These are phyloP conservation scores for Lerista edwardsae DNA, from an alignment of 2,797 vertebrate genomes.

Conservation along the genomic window DNA sequence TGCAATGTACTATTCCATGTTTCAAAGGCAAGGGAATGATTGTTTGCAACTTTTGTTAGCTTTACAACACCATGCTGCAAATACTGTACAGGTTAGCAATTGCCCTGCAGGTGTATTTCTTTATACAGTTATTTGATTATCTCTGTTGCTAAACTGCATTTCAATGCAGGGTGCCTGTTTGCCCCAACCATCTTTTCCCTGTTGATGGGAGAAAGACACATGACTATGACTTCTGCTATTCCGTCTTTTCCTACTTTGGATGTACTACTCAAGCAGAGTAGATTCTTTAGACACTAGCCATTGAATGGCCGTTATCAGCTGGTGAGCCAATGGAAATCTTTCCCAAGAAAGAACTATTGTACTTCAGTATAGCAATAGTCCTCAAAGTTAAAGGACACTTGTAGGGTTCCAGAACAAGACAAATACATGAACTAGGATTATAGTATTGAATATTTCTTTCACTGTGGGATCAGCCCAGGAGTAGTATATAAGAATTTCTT, in stretches of 20 bases:
- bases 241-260: too few species aligned
- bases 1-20: constrained; percentile 32
- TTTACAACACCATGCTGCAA: not conserved
- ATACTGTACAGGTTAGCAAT: not conserved
- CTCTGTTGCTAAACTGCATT: too few species aligned
- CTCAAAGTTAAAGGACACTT: not conserved
- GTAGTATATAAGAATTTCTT: not conserved
- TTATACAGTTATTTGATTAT: not conserved
- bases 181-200: not conserved
- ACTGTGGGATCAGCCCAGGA: not conserved
- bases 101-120: not conserved
- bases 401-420: not conserved
- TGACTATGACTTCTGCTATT: not conserved
- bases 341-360: not conserved
- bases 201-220: not conserved
- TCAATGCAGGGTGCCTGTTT: not conserved
- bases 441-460: not conserved
- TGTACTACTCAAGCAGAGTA: not conserved
- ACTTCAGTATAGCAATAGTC: not conserved
- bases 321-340: not conserved
- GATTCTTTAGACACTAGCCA: not conserved
- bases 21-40: constrained; percentile 44
- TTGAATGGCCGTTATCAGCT: not conserved
- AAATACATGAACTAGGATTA: not conserved
- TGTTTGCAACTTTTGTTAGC: not conserved